phyloP scores from a whole-genome alignment of 2,113 vertebrate genomes.

The Macaca nemestrina region DNA sequence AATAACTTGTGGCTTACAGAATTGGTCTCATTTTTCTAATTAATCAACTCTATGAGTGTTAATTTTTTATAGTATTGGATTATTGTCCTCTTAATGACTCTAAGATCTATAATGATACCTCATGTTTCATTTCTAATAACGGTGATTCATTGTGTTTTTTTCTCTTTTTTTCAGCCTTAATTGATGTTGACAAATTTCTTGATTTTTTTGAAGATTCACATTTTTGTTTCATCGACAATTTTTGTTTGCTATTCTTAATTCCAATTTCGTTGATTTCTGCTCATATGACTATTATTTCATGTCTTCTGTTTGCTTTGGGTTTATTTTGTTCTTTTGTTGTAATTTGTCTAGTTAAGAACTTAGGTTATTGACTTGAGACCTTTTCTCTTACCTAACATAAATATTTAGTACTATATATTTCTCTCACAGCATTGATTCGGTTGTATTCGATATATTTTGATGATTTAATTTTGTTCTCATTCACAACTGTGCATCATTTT shows the following conservation, averaged over 20 bases:
- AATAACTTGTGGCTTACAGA: neutral
- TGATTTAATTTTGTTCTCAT: neutral
- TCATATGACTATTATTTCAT: neutral
- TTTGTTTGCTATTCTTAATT: neutral
- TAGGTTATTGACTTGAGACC: neutral
- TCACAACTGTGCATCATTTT: neutral
- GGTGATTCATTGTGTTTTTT: neutral
- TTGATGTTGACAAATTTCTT: neutral
- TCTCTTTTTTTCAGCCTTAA: neutral
- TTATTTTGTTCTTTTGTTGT: neutral
- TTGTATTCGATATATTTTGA: neutral
- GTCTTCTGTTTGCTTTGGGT: neutral
- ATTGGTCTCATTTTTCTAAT: neutral
- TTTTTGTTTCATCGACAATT: neutral
- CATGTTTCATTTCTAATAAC: neutral
- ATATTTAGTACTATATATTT: neutral
- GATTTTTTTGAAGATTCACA: neutral
- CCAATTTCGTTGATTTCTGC: neutral
- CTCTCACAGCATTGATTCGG: neutral
- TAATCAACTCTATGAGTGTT: neutral
- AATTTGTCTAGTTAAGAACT: neutral
- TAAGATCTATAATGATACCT: neutral
- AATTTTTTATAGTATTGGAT: neutral
- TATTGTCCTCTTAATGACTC: neutral
- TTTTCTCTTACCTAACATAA: neutral